phyloP scores from a whole-genome alignment of 2,113 vertebrate species.

The Charina bottae region DNA sequence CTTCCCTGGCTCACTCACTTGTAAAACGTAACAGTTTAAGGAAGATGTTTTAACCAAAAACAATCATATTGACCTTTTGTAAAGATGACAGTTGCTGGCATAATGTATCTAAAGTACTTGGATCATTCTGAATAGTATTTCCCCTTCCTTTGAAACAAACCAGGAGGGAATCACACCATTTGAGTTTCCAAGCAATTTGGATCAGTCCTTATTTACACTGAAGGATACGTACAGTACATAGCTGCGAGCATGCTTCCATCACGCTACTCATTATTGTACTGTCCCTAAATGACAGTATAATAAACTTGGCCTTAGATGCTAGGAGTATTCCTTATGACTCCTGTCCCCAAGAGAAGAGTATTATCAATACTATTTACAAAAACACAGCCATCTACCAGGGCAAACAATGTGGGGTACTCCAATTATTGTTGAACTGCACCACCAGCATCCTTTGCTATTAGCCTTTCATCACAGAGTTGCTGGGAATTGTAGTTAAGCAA shows the following conservation, averaged over 20 bases:
- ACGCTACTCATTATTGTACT: not conserved
- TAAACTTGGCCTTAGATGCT: not conserved
- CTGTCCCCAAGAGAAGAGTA: not conserved
- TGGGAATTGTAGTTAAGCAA: not conserved
- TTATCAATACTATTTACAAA: not conserved
- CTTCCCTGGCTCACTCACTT: not conserved
- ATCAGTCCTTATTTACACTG: not conserved
- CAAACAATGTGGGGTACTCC: not conserved
- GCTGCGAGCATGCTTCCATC: no score
- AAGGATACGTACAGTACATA: not conserved
- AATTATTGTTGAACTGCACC: not conserved
- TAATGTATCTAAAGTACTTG: not conserved
- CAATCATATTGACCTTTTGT: not conserved
- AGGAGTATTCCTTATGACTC: not conserved
- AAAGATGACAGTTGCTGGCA: not conserved
- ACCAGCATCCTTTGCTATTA: not conserved
- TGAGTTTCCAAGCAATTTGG: not conserved
- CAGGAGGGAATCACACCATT: not conserved
- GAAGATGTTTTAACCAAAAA: not conserved
- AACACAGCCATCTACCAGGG: not conserved
- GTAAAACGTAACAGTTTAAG: not conserved
- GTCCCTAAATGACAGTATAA: not conserved
- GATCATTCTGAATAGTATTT: not conserved
- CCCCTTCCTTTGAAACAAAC: no score
- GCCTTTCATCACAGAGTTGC: not conserved